Percentiles rank a stretch among this genome's conserved stretches.
phyloP scores from a whole-genome alignment of 2,113 vertebrate genomes.

The Silurus glanis region DNA sequence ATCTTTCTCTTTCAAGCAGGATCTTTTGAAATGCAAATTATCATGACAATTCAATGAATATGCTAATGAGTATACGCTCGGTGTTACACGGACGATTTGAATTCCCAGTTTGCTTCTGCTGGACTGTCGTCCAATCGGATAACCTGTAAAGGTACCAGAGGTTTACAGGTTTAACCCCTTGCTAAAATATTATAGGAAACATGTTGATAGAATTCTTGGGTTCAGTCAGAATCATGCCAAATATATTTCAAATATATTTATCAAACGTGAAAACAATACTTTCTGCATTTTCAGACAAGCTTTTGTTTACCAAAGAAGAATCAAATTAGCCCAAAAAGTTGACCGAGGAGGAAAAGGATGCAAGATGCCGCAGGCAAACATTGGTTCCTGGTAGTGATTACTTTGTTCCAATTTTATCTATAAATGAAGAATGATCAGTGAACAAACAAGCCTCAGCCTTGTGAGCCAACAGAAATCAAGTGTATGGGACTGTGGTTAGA shows the following conservation, averaged over 20 bases:
- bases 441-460: not conserved
- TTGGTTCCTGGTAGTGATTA: not conserved
- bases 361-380: not conserved
- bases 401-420: not conserved
- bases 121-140: not conserved
- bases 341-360: not conserved
- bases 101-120: not conserved
- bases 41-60: not conserved
- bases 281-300: not conserved
- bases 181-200: not conserved
- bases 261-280: not conserved
- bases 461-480: not conserved
- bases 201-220: too few relatives aligned
- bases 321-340: not conserved
- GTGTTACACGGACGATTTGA: not conserved
- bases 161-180: not conserved
- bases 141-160: not conserved
- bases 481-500: not conserved
- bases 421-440: not conserved
- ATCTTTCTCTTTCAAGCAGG: not conserved
- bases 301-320: not conserved
- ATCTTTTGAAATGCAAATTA: not conserved
- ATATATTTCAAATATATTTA: too few relatives aligned
- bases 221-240: too few relatives aligned
- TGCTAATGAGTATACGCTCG: not conserved